Base-by-base conservation (phyloP, 2,888 invertebrate species). In the Vesta saturnalis region DNA sequence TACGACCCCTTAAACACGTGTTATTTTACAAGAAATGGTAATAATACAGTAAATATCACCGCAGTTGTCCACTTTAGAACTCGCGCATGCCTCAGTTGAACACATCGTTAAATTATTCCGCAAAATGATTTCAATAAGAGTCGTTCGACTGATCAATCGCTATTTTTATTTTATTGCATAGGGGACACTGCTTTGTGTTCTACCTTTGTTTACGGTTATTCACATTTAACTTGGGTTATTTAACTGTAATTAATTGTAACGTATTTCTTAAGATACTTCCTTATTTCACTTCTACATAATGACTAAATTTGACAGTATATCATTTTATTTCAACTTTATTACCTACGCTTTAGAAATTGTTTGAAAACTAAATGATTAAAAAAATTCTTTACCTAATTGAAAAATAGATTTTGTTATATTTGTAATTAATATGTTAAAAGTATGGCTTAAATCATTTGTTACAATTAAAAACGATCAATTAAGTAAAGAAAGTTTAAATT, bases 91-190 rank as follows among this genome's bases (percentile, higher is more conserved):
- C 39, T 65, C 56, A 65, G 57, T 70, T 64, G 62, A 68, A 66
- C 63, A 71, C 80, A 80, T 83, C 83, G 82, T 83, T 83, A 83
- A 83, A 83, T 83, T 83, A 83, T 83, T 82, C 82, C 82, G 78
- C 81, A 76, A 76, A 74, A 74, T 81, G 82, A 76, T 78, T 81
- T 74, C 81, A 80, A 81, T 81, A 77, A 77, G 75, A 78, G 76
- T 77, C 80, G 77, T 78, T 80, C 78, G 77, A 76, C 77, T 79
- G 81, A 81, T 81, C 80, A 80, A 81, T 81, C 80, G 80, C 74
- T 72, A 77, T 80, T 79, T 79, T 80, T 79, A 78, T 71, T 72
- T 72, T 72, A 65, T 67, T 68, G 66, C 67, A 70, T 64, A 67
- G 72, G 72, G 69, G 65, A 70, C 67, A 70, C 60, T 65, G 67